Conservation (phyloP, 2,113 vertebrate genomes). For the Lepus europaeus region DNA sequence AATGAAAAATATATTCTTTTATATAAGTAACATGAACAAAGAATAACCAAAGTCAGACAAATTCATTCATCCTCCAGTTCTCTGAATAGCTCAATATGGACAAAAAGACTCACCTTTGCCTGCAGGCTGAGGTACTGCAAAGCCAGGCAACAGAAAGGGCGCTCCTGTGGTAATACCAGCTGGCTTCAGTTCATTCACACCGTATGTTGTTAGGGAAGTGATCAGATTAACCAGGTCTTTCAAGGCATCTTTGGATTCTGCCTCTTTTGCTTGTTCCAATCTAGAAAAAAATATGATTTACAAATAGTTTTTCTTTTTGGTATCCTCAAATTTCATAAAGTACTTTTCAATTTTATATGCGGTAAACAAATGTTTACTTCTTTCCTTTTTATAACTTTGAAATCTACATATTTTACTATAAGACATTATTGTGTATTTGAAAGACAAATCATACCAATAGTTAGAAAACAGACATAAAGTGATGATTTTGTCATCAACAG, state of each 20-base stretch:
- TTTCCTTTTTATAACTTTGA: constrained; percentile 2
- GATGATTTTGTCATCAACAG: neutral
- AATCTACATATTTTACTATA: constrained; percentile 26
- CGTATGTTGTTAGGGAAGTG: constrained; percentile 96
- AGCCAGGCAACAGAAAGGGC: constrained; percentile 97
- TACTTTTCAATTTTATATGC: constrained; percentile 34
- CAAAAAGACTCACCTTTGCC: constrained; percentile 92
- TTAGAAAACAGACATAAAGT: neutral
- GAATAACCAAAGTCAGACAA: neutral
- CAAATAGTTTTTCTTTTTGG: constrained; percentile 7
- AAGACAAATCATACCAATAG: neutral
- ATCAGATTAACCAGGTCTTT: constrained; percentile 98
- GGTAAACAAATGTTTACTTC: neutral
- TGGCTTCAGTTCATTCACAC: constrained; percentile 96
- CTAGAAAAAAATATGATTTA: constrained; percentile 85
- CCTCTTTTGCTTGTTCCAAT: constrained; percentile 97
- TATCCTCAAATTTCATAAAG: constrained; percentile 44
- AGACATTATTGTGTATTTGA: neutral
- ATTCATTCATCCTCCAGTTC: neutral
- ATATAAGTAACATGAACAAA: neutral
- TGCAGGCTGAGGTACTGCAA: constrained; percentile 96
- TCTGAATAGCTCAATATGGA: neutral
- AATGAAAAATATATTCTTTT: neutral
- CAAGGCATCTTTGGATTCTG: constrained; percentile 97
- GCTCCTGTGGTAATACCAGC: constrained; percentile 96